Percentiles rank a stretch among this genome's conserved stretches.
Evolutionary conservation across 2,113 vertebrate species (phyloP).

Genomic region (Emydocephalus ijimae): DNA sequence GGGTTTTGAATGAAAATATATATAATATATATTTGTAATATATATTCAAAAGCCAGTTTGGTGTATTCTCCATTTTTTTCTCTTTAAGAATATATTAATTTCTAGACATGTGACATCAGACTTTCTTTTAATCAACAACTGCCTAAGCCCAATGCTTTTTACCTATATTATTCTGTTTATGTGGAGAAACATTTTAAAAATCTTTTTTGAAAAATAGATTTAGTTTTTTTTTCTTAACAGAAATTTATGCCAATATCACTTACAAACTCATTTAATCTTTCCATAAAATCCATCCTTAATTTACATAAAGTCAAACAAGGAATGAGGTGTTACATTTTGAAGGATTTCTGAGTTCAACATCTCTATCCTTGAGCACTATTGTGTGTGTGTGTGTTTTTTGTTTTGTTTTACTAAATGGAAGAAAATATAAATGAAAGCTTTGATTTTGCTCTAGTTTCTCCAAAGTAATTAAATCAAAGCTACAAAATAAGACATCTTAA

Average conservation of each 20-base stretch:
- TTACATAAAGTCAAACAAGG: not conserved
- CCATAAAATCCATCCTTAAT: not conserved
- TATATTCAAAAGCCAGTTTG: not conserved
- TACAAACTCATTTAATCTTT: not conserved
- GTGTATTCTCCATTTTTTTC: not conserved
- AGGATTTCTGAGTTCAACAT: not conserved
- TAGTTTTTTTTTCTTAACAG: not conserved
- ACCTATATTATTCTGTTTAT: not conserved
- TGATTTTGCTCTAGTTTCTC: not conserved
- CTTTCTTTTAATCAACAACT: not conserved
- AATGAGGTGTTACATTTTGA: not conserved
- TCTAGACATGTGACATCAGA: not conserved
- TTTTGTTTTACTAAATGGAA: not conserved
- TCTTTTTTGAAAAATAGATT: not conserved
- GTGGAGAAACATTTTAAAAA: not conserved
- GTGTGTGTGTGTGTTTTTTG: too few relatives aligned
- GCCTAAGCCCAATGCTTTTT: not conserved
- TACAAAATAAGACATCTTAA: not conserved
- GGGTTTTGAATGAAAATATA: not conserved
- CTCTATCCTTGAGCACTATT: not conserved
- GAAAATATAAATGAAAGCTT: not conserved
- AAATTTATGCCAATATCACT: not conserved
- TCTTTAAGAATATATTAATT: not conserved
- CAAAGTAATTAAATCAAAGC: not conserved
- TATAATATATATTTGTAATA: not conserved